Conservation (phyloP, 2,797 vertebrate genomes). For the Amazona ochrocephala region DNA sequence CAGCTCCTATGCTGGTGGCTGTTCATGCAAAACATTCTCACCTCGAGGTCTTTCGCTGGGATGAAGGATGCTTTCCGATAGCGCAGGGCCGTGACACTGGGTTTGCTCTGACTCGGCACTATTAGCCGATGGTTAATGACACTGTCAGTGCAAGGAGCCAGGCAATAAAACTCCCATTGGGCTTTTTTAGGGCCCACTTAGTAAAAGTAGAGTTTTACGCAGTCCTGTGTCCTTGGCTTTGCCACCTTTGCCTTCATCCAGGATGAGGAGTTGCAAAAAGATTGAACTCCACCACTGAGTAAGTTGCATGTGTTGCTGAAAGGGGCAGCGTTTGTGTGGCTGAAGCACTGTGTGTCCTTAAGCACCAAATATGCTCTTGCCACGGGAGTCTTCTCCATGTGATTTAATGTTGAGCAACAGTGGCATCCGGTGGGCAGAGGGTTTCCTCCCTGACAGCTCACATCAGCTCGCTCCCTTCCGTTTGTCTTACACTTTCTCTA, state of each 20-base stretch:
- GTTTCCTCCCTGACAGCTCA: background rate
- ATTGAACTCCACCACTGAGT: background rate
- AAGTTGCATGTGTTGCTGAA: background rate
- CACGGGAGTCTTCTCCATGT: slow-evolving; percentile 49
- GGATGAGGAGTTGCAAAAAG: background rate
- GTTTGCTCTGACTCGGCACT: slow-evolving; percentile 48
- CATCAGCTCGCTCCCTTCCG: background rate
- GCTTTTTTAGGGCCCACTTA: background rate
- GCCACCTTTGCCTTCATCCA: background rate
- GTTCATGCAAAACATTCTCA: slow-evolving; percentile 64
- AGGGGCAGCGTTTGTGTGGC: background rate
- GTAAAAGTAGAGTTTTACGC: slow-evolving; percentile 36
- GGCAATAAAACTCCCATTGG: background rate
- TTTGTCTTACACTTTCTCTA: background rate
- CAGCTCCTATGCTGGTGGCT: background rate
- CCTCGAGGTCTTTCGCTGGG: slow-evolving; percentile 49
- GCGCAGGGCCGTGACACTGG: background rate
- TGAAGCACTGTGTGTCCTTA: background rate
- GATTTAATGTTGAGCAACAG: slow-evolving; percentile 73
- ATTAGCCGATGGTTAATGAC: slow-evolving; percentile 57
- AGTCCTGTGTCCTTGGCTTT: slow-evolving; percentile 20
- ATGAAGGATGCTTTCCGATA: slow-evolving; percentile 48
- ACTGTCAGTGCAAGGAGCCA: slow-evolving; percentile 21
- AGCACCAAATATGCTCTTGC: slow-evolving; percentile 45
- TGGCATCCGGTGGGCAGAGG: slow-evolving; percentile 77